Evolutionary conservation across 2,888 invertebrate genomes (phyloP).

Genomic region (Incurvaria masculella): DNA sequence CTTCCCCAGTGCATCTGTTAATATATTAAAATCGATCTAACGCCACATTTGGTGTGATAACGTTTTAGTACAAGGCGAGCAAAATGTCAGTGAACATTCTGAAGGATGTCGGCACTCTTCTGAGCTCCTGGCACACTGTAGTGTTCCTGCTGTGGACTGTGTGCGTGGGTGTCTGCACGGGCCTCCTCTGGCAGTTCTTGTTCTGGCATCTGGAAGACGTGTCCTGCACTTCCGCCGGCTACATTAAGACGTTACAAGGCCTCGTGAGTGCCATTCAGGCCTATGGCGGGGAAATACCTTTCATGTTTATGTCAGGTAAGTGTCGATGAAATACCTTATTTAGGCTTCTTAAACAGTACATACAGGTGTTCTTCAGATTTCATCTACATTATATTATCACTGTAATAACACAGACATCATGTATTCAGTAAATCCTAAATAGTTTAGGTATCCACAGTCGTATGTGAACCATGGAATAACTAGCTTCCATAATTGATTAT

Average conservation of each 20-base stretch:
- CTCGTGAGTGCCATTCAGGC: conserved; percentile 74
- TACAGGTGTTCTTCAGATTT: no score
- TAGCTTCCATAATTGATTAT: no score
- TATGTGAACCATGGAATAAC: no score
- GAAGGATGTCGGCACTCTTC: conserved; percentile 64
- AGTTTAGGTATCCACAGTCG: no score
- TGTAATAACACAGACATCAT: no score
- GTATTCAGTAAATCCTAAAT: no score
- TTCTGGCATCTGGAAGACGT: conserved; percentile 83
- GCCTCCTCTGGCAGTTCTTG: conserved; percentile 83
- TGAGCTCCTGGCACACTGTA: conserved; percentile 64
- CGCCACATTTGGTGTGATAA: no score
- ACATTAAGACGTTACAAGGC: conserved; percentile 73
- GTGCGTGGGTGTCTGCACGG: conserved; percentile 79
- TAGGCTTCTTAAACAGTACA: no score
- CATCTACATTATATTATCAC: no score
- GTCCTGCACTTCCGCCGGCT: conserved; percentile 50
- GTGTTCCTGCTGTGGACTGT: conserved; percentile 80
- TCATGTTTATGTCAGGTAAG: conserved; percentile 77
- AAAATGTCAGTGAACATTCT: conserved; percentile 65
- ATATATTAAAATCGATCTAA: conserved; percentile 3
- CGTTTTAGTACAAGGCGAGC: conserved; percentile 59
- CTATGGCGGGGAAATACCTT: conserved; percentile 82
- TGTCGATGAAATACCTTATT: no score
- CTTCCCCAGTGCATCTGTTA: no score